Base-by-base conservation (phyloP, 2,888 invertebrate genomes). In the Flexamia atlantica region DNA sequence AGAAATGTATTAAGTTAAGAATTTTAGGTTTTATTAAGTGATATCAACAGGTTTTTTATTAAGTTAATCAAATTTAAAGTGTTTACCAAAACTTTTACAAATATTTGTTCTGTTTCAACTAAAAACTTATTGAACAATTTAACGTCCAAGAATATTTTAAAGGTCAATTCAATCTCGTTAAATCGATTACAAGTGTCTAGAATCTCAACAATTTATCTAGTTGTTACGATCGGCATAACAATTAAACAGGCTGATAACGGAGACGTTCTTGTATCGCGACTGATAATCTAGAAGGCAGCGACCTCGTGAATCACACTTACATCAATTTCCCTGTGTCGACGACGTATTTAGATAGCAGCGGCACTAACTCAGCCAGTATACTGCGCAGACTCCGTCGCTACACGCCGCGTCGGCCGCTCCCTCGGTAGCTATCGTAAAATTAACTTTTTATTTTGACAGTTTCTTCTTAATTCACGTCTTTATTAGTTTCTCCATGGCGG, bases 371-470 rank as follows among this genome's bases (percentile, higher is more conserved):
- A 14, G n/a, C 0, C 40, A 32, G 4, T 70, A 36, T 64, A 40
- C 40, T 32, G 40, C 40, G 40, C 36, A 32, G n/a, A 68, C 30
- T 68, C 68, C 3, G 70, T 70, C 46, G 46, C 46, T 17, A 14
- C 46, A 46, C 7, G 53, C 4, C 57, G 9, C 2, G 23, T 17
- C 25, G 64, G 64, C 70, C 70, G 70, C 70, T 25, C 36, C 40
- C 20, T 36, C 70, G 76, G 46, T 46, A 46, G 42, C 42, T 76
- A 76, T 76, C 76, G 25, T 76, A 76, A 76, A 76, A 36, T 50
- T 76, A 40, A 42, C 46, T 76, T 76, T 76, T 76, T 46, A 76
- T 42, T 76, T 46, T 70, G 70, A 70, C 70, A 40, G 36, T 36
- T 20, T 70, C 40, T 70, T 70, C 32, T 70, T 40, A 70, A 40